Conservation (phyloP, 2,797 vertebrate genomes). For the Aselliscus stoliczkanus region DNA sequence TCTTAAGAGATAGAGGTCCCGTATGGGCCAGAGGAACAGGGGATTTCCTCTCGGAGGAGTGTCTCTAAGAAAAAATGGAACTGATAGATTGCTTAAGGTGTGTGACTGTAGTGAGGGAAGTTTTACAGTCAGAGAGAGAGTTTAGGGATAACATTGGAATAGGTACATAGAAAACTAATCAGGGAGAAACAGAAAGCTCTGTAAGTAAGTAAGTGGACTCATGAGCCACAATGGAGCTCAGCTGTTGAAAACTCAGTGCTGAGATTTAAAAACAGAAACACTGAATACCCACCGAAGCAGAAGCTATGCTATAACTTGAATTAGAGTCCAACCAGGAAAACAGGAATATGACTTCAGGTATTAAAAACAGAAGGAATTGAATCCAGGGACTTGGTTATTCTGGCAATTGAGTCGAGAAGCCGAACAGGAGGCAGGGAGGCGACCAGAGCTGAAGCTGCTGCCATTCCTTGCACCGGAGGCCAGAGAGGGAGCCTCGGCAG, state of each 20-base stretch:
- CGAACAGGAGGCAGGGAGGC: not conserved
- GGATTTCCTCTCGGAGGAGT: not conserved
- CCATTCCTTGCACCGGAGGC: not conserved
- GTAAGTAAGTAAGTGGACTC: not conserved
- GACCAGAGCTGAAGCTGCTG: not conserved
- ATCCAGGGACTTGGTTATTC: not conserved
- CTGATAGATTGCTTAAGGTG: not conserved
- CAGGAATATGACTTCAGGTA: not conserved
- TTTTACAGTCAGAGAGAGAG: not conserved
- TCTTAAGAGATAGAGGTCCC: not conserved
- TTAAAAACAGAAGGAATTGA: not conserved
- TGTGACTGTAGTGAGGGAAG: not conserved
- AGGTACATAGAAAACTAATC: not conserved
- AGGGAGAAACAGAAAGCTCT: not conserved
- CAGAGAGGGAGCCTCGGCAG: not conserved
- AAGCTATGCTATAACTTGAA: not conserved
- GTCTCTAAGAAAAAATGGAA: not conserved
- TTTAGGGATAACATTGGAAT: not conserved
- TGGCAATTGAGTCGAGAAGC: not conserved
- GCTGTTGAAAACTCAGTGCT: not conserved
- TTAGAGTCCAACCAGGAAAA: not conserved
- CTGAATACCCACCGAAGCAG: not conserved
- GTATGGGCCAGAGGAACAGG: not conserved
- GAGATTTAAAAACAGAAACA: not conserved
- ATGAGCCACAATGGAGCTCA: not conserved